Conservation (phyloP, 2,797 vertebrate species). For the Hafferia zeledoni region DNA sequence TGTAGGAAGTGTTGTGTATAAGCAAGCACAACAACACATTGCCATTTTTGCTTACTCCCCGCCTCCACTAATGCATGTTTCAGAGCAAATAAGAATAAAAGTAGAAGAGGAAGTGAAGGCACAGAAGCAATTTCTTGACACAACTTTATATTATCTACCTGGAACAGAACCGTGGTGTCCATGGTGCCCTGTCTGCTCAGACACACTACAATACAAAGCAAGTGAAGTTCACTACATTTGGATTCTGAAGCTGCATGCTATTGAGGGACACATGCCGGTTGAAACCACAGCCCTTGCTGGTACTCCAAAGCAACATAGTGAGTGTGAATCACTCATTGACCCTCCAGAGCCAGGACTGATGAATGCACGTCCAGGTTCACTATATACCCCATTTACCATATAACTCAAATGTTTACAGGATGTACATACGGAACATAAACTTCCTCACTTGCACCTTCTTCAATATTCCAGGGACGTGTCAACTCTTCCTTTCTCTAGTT, state of each 20-base stretch:
- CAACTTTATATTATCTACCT: background rate
- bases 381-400: background rate
- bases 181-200: accelerated
- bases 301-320: background rate
- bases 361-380: background rate
- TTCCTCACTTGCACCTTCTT: background rate
- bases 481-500: background rate
- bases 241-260: background rate
- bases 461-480: background rate
- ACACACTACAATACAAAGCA: accelerated
- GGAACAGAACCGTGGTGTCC: background rate
- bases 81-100: background rate
- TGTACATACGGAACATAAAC: background rate
- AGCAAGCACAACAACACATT: background rate
- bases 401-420: background rate
- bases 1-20: accelerated
- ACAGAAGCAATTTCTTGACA: background rate
- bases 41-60: background rate
- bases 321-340: background rate
- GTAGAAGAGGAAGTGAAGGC: background rate
- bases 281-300: background rate
- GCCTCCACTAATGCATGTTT: background rate
- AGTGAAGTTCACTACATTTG: background rate
- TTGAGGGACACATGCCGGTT: accelerated
- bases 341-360: background rate